Evolutionary conservation across 2,888 invertebrate species (phyloP).

Genomic region (Sussaba pulchella): DNA sequence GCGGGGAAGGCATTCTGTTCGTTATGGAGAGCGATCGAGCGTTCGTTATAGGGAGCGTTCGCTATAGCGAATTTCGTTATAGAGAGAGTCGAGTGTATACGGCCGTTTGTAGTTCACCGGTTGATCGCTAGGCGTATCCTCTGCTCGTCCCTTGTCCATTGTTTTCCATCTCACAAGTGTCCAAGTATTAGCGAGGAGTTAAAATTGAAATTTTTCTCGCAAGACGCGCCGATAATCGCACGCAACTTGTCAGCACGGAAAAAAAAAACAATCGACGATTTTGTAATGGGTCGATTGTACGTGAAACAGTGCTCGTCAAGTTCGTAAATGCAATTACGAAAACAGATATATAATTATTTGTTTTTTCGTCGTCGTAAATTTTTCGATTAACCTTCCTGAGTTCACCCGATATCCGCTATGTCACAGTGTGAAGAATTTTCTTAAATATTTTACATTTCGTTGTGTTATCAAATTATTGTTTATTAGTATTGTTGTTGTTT

Average conservation of each 20-base stretch:
- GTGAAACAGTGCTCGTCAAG: slow-evolving; percentile 17
- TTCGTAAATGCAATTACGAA: slow-evolving; percentile 2
- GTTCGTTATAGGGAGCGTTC: too few species aligned
- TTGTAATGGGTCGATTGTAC: slow-evolving; percentile 33
- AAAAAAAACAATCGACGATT: slow-evolving; percentile 8
- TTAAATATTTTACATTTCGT: too few species aligned
- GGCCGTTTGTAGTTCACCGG: background rate
- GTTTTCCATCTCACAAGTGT: slow-evolving; percentile 45
- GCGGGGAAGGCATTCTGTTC: too few species aligned
- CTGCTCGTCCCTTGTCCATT: slow-evolving; percentile 7
- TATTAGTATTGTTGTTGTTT: too few species aligned
- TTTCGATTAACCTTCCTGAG: background rate
- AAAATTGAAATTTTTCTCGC: slow-evolving; percentile 1
- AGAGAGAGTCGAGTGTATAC: too few species aligned
- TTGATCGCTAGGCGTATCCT: slow-evolving; percentile 19
- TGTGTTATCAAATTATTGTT: too few species aligned
- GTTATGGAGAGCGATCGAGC: too few species aligned
- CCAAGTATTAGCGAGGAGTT: slow-evolving; percentile 2
- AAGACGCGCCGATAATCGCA: background rate
- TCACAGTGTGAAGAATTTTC: background rate
- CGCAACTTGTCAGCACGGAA: background rate
- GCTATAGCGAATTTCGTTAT: too few species aligned
- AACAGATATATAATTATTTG: too few species aligned
- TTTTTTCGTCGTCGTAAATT: background rate
- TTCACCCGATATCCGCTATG: background rate